A percentile compares a stretch with the other conserved stretches of the same genome.
Evolutionary conservation across 2,797 vertebrate genomes (phyloP).

Genomic region (Gorsachius magnificus): DNA sequence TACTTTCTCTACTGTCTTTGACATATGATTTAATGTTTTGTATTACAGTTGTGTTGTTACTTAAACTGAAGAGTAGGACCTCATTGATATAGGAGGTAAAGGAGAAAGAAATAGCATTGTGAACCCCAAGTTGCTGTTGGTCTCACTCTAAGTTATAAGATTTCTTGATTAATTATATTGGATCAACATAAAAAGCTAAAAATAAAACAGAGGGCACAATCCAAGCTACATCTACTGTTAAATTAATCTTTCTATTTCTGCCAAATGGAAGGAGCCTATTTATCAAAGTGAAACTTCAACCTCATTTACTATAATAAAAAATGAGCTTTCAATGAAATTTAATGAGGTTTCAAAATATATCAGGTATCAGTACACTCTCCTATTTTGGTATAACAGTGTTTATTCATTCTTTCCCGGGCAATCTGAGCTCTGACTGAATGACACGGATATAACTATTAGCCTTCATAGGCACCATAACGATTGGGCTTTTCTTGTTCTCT

Average conservation of each 20-base stretch:
- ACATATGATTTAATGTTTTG: neutral
- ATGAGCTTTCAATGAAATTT: neutral
- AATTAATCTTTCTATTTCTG: slow-evolving; percentile 8
- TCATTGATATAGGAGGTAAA: neutral
- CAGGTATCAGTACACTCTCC: neutral
- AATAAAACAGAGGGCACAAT: neutral
- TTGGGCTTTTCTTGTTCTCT: neutral
- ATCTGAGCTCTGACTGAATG: neutral
- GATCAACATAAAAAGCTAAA: neutral
- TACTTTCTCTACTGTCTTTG: neutral
- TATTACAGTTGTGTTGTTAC: neutral
- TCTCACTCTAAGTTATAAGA: neutral
- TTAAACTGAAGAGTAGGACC: neutral
- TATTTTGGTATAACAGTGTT: neutral
- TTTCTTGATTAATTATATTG: neutral
- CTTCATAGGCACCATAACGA: neutral
- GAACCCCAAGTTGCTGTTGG: neutral
- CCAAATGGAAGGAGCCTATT: neutral
- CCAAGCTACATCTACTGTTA: neutral
- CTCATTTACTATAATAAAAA: slow-evolving; percentile 1
- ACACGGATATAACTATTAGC: neutral
- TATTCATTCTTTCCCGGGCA: neutral
- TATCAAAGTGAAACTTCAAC: slow-evolving; percentile 8
- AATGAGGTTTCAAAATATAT: slow-evolving; percentile 9
- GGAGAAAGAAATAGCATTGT: neutral